Conservation (phyloP, 1,140 invertebrate species). For the Drosophila kohkoa region DNA sequence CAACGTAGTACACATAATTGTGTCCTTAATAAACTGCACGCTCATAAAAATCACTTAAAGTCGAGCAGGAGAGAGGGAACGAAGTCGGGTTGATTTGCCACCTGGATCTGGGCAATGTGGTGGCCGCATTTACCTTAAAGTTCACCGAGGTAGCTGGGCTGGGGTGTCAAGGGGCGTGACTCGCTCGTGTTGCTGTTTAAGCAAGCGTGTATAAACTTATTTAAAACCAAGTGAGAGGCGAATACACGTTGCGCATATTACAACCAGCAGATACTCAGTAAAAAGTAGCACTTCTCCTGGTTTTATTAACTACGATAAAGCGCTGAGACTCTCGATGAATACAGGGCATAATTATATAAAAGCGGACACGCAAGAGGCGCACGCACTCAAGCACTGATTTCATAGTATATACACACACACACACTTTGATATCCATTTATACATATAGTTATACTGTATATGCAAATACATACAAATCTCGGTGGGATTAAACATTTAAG, state of each 20-base stretch:
- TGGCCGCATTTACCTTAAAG: slow-evolving; percentile 55
- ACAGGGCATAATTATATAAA: slow-evolving; percentile 17
- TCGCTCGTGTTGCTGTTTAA: slow-evolving; percentile 69
- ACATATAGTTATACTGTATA: slow-evolving; percentile 8
- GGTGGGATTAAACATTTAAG: slow-evolving; percentile 80
- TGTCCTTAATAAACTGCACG: slow-evolving; percentile 63
- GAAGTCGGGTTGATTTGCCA: background rate
- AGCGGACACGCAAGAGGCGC: slow-evolving; percentile 4
- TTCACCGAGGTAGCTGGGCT: background rate
- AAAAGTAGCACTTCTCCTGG: background rate
- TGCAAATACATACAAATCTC: slow-evolving; percentile 63
- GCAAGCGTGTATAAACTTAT: slow-evolving; percentile 79
- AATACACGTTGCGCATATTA: no score
- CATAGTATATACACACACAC: background rate
- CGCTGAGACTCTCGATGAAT: background rate
- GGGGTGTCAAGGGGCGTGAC: slow-evolving; percentile 23
- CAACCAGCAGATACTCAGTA: slow-evolving; percentile 6
- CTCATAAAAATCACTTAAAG: slow-evolving; percentile 75
- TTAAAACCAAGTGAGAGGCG: slow-evolving; percentile 50
- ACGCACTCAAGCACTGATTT: slow-evolving; percentile 41
- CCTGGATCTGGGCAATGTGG: slow-evolving; percentile 38
- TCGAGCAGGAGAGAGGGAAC: background rate
- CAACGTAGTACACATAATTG: slow-evolving; percentile 54
- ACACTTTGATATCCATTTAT: slow-evolving; percentile 4
- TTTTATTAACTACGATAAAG: background rate